These are phyloP conservation scores for Machimus atricapillus DNA, from an alignment of 2,888 invertebrate species.

Conservation along the genomic window DNA sequence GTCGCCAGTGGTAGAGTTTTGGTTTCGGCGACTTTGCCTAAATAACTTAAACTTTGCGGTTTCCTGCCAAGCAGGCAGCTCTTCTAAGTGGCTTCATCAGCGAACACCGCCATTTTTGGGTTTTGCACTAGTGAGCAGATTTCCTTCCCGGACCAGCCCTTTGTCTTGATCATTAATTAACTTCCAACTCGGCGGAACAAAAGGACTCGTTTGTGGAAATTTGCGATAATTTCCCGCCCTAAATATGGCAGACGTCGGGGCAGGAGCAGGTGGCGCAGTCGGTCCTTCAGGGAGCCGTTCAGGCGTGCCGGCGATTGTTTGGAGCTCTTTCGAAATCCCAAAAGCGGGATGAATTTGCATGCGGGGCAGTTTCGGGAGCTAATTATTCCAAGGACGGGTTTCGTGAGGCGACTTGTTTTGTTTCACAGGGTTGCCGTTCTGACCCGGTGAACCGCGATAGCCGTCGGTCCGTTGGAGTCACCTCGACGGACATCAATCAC, in stretches of 20 bases:
- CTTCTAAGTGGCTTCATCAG: background rate
- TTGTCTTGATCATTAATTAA: slow-evolving; percentile 17
- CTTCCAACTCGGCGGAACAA: background rate
- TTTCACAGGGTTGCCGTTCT: too few relatives aligned
- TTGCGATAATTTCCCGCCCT: background rate
- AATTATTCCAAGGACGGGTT: background rate
- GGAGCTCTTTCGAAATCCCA: background rate
- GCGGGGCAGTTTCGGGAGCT: background rate
- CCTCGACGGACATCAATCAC: background rate
- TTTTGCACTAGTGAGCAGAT: background rate
- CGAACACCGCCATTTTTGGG: background rate
- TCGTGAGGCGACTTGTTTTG: background rate
- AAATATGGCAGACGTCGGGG: background rate
- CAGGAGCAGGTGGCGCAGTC: background rate
- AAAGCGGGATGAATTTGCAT: background rate
- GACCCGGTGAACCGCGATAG: background rate
- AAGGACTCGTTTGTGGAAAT: slow-evolving; percentile 8
- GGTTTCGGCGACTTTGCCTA: background rate
- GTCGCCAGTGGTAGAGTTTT: background rate
- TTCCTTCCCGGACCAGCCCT: background rate
- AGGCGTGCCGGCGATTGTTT: background rate
- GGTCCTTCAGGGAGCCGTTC: background rate
- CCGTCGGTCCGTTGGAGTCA: background rate
- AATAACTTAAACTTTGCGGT: background rate
- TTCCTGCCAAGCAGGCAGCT: background rate